phyloP scores from a whole-genome alignment of 2,888 invertebrate species.

The Drosophila mimetica region DNA sequence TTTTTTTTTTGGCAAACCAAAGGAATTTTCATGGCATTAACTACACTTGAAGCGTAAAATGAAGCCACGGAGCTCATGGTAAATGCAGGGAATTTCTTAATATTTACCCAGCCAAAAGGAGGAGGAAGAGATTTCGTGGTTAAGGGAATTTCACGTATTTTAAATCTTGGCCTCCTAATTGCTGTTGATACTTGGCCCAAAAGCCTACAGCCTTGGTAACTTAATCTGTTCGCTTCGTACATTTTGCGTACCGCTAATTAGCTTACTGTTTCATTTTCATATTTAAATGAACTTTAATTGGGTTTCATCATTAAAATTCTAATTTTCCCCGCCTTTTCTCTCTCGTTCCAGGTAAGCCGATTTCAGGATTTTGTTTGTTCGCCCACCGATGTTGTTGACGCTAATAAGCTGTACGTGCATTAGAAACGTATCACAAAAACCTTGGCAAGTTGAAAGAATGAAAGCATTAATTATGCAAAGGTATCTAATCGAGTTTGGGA shows the following conservation, averaged over 20 bases:
- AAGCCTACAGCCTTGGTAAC: slow-evolving; percentile 41
- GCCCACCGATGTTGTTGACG: slow-evolving; percentile 34
- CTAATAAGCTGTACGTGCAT: slow-evolving; percentile 57
- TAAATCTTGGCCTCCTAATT: slow-evolving; percentile 51
- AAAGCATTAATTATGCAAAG: slow-evolving; percentile 12
- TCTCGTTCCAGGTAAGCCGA: slow-evolving; percentile 71
- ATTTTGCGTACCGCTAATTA: slow-evolving; percentile 45
- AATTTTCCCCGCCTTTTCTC: slow-evolving; percentile 46
- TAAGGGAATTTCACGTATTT: slow-evolving; percentile 32
- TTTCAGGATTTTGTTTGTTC: slow-evolving; percentile 49
- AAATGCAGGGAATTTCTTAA: slow-evolving; percentile 51
- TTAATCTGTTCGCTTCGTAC: slow-evolving; percentile 30
- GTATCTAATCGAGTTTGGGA: not conserved
- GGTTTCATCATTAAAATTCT: slow-evolving; percentile 45
- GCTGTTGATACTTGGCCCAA: slow-evolving; percentile 55
- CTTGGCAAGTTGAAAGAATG: not conserved
- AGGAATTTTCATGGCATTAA: slow-evolving; percentile 50
- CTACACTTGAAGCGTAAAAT: slow-evolving; percentile 53
- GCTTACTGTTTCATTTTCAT: slow-evolving; percentile 45
- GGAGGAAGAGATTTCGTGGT: not conserved
- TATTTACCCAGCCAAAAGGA: slow-evolving; percentile 25
- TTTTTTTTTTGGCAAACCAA: slow-evolving; percentile 24
- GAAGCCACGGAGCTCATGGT: slow-evolving; percentile 35
- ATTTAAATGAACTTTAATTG: slow-evolving; percentile 64
- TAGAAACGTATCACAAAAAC: slow-evolving; percentile 28